phyloP scores from a whole-genome alignment of 2,113 vertebrate genomes.

The Otolemur garnettii region DNA sequence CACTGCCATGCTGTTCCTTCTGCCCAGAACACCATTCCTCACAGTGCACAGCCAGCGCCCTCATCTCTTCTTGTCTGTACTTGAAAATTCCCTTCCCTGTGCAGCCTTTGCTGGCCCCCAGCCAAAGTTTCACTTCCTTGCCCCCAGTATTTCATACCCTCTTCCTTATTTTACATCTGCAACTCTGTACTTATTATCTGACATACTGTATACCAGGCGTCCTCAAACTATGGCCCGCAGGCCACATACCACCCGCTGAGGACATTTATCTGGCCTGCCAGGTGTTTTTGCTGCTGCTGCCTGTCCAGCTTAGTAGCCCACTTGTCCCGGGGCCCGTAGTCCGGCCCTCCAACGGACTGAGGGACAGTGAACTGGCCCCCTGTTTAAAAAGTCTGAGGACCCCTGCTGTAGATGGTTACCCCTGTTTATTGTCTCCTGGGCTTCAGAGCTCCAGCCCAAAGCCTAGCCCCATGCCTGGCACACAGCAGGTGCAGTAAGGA shows the following conservation, averaged over 20 bases:
- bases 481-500: neutral
- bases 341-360: too few relatives aligned
- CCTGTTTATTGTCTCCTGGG: neutral
- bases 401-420: too few relatives aligned
- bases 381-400: too few relatives aligned
- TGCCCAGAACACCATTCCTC: neutral
- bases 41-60: neutral
- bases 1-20: neutral
- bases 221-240: too few relatives aligned
- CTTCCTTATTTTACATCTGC: neutral
- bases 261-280: too few relatives aligned
- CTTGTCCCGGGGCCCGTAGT: too few relatives aligned
- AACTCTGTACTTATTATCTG: neutral
- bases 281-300: too few relatives aligned
- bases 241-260: too few relatives aligned
- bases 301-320: too few relatives aligned
- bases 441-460: neutral
- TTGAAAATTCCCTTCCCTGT: neutral
- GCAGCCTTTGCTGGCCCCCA: neutral
- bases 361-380: too few relatives aligned
- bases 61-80: neutral
- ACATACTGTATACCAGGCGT: accelerated
- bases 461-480: neutral
- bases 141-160: neutral
- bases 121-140: neutral